These are phyloP conservation scores for Dinomys branickii DNA, from an alignment of 2,113 vertebrate genomes.

Conservation along the genomic window DNA sequence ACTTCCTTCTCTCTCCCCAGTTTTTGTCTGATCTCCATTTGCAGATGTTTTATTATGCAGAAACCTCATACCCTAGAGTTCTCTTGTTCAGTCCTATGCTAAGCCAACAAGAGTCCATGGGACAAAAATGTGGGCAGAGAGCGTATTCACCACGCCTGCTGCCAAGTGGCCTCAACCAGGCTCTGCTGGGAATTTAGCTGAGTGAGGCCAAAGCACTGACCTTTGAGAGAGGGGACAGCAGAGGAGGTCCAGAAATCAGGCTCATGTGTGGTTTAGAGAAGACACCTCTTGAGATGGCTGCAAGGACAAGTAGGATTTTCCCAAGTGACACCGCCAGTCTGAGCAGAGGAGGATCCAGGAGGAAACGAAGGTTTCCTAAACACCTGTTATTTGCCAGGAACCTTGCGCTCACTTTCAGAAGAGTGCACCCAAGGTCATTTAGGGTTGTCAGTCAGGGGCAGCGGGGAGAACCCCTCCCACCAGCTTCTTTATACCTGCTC, in stretches of 20 bases:
- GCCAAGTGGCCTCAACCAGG: not conserved
- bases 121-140: not conserved
- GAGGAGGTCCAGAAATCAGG: not conserved
- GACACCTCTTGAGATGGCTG: not conserved
- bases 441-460: not conserved
- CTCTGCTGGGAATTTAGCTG: not conserved
- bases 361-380: not conserved
- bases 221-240: not conserved
- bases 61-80: conserved; percentile 5
- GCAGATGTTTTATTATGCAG: conserved; percentile 45
- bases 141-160: not conserved
- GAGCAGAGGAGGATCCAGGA: not conserved
- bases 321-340: not conserved
- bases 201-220: not conserved
- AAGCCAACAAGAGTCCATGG: not conserved
- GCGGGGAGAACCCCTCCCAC: not conserved
- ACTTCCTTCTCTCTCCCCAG: not conserved
- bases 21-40: not conserved
- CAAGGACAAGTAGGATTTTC: not conserved
- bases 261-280: rapidly evolving
- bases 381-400: not conserved
- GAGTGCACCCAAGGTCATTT: not conserved
- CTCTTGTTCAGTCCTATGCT: not conserved
- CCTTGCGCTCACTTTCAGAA: not conserved
- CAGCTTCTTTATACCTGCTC: not conserved